These are phyloP conservation scores for Formica exsecta DNA, from an alignment of 1,140 invertebrate genomes.

Conservation along the genomic window DNA sequence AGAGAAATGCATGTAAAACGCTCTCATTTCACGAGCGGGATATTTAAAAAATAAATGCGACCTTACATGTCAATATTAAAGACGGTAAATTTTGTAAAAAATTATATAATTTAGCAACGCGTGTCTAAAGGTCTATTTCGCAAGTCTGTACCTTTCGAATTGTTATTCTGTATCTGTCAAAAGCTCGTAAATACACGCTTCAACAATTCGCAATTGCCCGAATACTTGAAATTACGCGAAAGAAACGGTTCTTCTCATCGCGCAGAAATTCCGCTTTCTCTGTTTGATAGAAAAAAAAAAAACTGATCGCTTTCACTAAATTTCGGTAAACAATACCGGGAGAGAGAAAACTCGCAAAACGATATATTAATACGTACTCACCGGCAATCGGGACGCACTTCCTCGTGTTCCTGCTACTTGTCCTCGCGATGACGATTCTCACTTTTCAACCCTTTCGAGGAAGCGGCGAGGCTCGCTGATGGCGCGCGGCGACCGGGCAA, in stretches of 20 bases:
- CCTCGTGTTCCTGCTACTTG: background rate
- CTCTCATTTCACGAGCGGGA: background rate
- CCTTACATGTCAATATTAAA: background rate
- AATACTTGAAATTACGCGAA: background rate
- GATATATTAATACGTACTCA: constrained; percentile 21
- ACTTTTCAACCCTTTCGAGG: constrained; percentile 48
- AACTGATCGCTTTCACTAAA: background rate
- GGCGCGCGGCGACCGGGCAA: constrained; percentile 47
- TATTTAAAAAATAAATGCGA: background rate
- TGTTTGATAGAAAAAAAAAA: background rate
- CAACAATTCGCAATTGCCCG: background rate
- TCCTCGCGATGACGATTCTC: constrained; percentile 18
- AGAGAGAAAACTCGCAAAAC: background rate
- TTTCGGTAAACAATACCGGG: background rate
- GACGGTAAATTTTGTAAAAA: background rate
- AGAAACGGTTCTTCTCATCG: background rate
- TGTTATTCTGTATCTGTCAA: background rate
- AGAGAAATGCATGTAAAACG: background rate
- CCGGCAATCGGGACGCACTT: constrained; percentile 35
- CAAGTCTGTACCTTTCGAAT: background rate
- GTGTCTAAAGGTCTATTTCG: background rate
- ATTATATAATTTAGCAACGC: background rate
- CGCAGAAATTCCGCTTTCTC: background rate
- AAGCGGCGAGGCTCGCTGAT: constrained; percentile 46
- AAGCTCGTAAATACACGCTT: background rate